A percentile compares a stretch with the other conserved stretches of the same genome.
These are phyloP conservation scores for Valencia hispanica DNA, from an alignment of 2,797 vertebrate genomes.

Conservation along the genomic window DNA sequence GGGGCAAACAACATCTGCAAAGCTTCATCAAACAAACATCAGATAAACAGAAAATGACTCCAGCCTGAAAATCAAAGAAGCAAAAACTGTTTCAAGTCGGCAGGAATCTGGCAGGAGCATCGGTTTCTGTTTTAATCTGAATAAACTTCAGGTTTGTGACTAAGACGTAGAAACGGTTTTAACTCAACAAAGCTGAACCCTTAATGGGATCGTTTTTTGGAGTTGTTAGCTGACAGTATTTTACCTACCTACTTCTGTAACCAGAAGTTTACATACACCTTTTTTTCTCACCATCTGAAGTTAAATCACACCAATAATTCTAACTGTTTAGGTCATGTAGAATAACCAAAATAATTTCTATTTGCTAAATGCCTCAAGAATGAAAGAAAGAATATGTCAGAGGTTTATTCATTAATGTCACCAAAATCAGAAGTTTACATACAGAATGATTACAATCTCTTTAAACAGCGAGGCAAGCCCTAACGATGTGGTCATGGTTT, in stretches of 20 bases:
- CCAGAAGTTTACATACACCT: background rate
- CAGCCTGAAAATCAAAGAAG: background rate
- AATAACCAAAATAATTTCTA: no score
- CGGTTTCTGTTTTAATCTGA: constrained; percentile 4
- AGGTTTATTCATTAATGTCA: no score
- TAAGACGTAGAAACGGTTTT: background rate
- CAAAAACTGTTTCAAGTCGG: constrained; percentile 7
- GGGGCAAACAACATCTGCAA: constrained; percentile 16
- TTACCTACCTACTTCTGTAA: background rate
- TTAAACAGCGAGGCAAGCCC: no score
- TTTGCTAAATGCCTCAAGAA: no score
- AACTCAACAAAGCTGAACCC: constrained; percentile 2
- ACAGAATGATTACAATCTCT: no score
- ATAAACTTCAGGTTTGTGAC: constrained; percentile 6
- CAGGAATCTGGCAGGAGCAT: background rate
- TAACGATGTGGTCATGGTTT: background rate
- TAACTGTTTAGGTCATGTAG: no score
- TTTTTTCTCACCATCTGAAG: no score
- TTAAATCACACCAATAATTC: no score
- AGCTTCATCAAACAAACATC: constrained; percentile 26
- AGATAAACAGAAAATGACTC: constrained; percentile 17
- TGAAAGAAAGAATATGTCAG: no score
- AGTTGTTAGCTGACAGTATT: background rate
- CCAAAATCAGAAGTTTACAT: no score
- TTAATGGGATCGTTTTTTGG: background rate